Conservation (phyloP, 2,888 invertebrate genomes). For the Pandemis heparana region DNA sequence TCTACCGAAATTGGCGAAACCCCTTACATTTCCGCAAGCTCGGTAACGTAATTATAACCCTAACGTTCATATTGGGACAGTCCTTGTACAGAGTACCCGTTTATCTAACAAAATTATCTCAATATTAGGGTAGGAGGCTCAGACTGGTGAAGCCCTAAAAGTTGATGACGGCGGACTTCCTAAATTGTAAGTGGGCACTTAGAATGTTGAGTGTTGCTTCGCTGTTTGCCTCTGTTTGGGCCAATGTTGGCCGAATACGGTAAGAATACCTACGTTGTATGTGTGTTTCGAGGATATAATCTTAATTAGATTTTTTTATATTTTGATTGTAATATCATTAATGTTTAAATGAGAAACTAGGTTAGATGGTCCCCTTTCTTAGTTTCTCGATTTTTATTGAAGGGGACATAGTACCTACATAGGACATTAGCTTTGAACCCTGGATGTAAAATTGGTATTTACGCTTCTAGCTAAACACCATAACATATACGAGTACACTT, state of each 20-base stretch:
- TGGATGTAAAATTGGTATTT: too few species aligned
- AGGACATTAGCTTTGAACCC: too few species aligned
- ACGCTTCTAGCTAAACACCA: too few species aligned
- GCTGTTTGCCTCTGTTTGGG: neutral
- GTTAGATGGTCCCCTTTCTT: too few species aligned
- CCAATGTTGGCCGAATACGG: slow-evolving; percentile 1
- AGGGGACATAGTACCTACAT: too few species aligned
- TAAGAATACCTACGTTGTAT: neutral
- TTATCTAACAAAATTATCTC: slow-evolving; percentile 24
- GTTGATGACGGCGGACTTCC: slow-evolving; percentile 27
- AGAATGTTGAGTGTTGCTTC: neutral
- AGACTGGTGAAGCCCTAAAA: slow-evolving; percentile 8
- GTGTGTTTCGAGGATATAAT: neutral
- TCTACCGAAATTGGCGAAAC: neutral
- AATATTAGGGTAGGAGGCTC: slow-evolving; percentile 1
- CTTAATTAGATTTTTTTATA: neutral
- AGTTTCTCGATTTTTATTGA: too few species aligned
- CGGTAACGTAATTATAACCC: slow-evolving; percentile 9
- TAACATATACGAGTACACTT: too few species aligned
- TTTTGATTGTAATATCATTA: neutral
- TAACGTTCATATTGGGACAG: neutral
- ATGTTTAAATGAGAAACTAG: too few species aligned
- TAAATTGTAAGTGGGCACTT: slow-evolving; percentile 12
- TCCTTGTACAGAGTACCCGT: slow-evolving; percentile 5
- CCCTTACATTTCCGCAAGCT: slow-evolving; percentile 4